Evolutionary conservation across 1,140 invertebrate genomes (phyloP), one percentile per base, ranked within the genome.

Genomic region (Oppia nitens): DNA sequence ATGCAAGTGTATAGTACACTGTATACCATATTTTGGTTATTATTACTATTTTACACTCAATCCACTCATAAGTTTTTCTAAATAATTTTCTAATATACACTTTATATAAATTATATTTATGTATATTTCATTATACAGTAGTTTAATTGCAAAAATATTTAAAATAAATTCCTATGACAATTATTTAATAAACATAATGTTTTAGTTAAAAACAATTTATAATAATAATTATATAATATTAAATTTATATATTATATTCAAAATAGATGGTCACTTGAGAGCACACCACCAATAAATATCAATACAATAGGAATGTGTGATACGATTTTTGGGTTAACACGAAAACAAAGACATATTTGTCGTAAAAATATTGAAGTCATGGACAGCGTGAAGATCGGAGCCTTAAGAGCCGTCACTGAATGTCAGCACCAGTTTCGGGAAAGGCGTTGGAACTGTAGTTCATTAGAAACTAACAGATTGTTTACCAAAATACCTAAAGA

Each of bases 401-500:
- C 87, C 9, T 77, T 79, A 69, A 76, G 86, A 63, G 85, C 84
- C 0, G 82, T 91, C 62, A 84, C 84, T 66, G 89, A 92, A 73
- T 93, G 89, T 70, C 86, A 89, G 70, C 79, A 84, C 68, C 87
- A 92, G 71, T 91, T 93, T 69, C 74, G 79, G 56, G 81, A 82
- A 63, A 83, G 82, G 64, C 76, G 88, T 68, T 93, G 89, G 89
- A 93, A 93, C 70, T 93, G 89, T 66, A 79, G 83, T 65, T 9
- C 32, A 9, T 40, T 40, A 17, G 6, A 40, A 17, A 6, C 6
- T 6, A 40, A 40, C 6, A 40, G 17, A 40, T 9, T 40, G 6
- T 40, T 40, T 40, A 17, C 6, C 32, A 40, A 40, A 40, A 40
- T 40, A 6, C 17, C 17, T 6, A 40, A 40, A 9, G 32, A 40